phyloP scores from a whole-genome alignment of 2,113 vertebrate species.

The Baryphthengus martii region DNA sequence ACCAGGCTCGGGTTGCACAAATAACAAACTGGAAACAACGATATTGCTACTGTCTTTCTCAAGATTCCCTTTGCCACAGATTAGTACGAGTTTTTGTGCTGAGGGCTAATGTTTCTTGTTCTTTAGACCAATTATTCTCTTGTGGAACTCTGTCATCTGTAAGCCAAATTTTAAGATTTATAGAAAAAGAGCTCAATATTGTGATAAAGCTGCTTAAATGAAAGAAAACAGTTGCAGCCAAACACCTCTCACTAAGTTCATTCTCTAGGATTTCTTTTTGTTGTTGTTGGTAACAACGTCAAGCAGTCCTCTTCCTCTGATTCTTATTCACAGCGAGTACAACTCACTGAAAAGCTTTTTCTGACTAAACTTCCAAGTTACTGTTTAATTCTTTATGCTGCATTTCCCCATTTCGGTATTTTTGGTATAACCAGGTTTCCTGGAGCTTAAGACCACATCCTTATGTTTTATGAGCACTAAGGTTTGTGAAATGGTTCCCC shows the following conservation, averaged over 20 bases:
- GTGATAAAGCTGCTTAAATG: neutral
- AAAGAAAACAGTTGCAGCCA: neutral
- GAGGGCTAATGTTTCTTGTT: neutral
- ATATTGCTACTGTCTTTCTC: constrained; percentile 26
- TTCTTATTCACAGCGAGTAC: constrained; percentile 47
- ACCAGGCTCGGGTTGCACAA: neutral
- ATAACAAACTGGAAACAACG: neutral
- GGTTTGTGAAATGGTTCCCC: neutral
- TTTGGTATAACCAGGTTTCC: neutral
- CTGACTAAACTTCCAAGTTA: constrained; percentile 6
- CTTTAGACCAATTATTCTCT: neutral
- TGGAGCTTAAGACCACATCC: neutral
- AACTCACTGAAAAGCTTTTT: constrained; percentile 37
- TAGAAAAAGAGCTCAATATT: neutral
- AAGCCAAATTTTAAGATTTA: neutral
- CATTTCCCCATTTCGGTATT: neutral
- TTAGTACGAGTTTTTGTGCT: neutral
- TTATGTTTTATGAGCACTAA: neutral
- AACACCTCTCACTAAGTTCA: neutral
- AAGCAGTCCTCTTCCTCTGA: constrained; percentile 10
- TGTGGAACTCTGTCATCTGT: neutral
- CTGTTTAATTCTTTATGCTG: neutral
- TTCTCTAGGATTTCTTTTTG: constrained; percentile 2
- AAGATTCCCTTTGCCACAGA: constrained; percentile 29
- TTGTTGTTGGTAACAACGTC: constrained; percentile 9